Conservation (phyloP, 2,113 vertebrate genomes). For the Meriones unguiculatus region DNA sequence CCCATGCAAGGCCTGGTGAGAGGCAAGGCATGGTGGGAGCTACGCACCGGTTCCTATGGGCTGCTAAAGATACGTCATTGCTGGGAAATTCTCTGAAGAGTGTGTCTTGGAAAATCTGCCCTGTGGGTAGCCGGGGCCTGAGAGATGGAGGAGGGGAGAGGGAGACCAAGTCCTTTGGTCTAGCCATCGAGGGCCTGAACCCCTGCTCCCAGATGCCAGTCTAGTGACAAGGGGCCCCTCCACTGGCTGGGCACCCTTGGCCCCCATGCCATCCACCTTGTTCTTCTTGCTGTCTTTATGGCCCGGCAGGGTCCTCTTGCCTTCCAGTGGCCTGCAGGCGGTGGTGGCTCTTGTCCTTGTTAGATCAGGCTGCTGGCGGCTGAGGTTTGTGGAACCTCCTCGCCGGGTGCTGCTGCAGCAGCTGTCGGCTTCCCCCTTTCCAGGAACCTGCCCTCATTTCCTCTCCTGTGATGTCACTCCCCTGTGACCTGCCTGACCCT, state of each 20-base stretch:
- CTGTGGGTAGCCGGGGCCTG: constrained; percentile 59
- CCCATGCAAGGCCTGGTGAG: not conserved
- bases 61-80: constrained; percentile 45
- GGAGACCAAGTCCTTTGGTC: not conserved
- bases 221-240: accelerated
- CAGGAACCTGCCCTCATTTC: constrained; percentile 66
- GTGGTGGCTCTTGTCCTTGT: not conserved
- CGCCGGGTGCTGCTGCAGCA: not conserved
- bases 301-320: not conserved
- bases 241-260: not conserved
- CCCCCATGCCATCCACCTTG: not conserved
- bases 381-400: constrained; percentile 20
- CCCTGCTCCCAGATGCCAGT: not conserved
- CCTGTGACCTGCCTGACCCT: not conserved
- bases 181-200: not conserved
- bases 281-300: not conserved
- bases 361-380: not conserved
- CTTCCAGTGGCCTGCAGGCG: not conserved
- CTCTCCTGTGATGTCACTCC: constrained; percentile 65
- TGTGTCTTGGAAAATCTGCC: constrained; percentile 69
- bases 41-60: not conserved
- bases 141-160: not conserved
- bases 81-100: constrained; percentile 69
- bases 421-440: constrained; percentile 60
- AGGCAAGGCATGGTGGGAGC: not conserved